phyloP scores from a whole-genome alignment of 2,113 vertebrate genomes.

The Lanius collurio region DNA sequence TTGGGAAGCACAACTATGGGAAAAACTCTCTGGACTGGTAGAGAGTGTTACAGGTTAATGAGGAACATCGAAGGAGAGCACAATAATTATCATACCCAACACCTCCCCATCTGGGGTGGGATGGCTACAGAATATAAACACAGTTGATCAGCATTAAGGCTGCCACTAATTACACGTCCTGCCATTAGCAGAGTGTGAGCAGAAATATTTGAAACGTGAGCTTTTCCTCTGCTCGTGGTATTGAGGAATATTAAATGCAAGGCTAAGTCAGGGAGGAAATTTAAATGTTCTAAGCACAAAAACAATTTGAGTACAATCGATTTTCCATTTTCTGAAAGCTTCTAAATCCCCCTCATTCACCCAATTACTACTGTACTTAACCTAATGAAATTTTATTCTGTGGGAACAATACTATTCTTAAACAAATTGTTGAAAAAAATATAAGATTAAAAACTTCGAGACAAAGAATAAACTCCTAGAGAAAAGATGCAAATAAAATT shows the following conservation, averaged over 20 bases:
- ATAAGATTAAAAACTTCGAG: slow-evolving; percentile 84
- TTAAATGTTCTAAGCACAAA: background rate
- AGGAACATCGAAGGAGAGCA: slow-evolving; percentile 47
- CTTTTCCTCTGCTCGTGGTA: background rate
- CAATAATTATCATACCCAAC: slow-evolving; percentile 32
- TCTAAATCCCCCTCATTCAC: slow-evolving; percentile 70
- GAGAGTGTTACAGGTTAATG: slow-evolving; percentile 56
- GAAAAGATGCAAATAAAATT: slow-evolving; percentile 85
- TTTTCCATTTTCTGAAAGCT: slow-evolving; percentile 80
- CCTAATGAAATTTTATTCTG: slow-evolving; percentile 86
- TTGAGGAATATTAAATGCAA: slow-evolving; percentile 29
- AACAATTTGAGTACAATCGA: slow-evolving; percentile 72
- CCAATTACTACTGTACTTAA: slow-evolving; percentile 76
- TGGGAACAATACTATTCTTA: slow-evolving; percentile 77
- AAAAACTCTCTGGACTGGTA: slow-evolving; percentile 51
- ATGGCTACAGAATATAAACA: slow-evolving; percentile 44
- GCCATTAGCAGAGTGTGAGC: background rate
- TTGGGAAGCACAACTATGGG: background rate
- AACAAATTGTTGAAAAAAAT: slow-evolving; percentile 77
- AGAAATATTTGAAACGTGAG: background rate
- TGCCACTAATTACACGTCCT: background rate
- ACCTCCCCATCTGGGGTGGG: slow-evolving; percentile 48
- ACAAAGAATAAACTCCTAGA: slow-evolving; percentile 87
- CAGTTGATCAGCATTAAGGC: background rate
- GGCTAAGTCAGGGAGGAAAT: background rate